phyloP scores from a whole-genome alignment of 2,888 invertebrate genomes.

The Elmis aenea region DNA sequence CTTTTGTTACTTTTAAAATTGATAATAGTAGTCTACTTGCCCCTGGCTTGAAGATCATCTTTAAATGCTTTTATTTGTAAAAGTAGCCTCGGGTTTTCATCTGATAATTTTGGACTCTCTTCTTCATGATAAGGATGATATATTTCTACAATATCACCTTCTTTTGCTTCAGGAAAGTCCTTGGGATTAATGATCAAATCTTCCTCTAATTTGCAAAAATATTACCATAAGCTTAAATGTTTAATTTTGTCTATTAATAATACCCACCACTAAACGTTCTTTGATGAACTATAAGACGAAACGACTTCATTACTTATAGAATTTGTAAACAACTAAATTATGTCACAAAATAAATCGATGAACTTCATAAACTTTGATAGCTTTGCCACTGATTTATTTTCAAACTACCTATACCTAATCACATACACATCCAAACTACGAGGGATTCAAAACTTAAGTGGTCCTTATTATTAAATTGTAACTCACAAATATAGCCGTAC shows the following conservation, averaged over 20 bases:
- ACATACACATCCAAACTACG: no score
- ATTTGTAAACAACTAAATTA: no score
- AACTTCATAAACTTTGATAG: no score
- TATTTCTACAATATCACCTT: slow-evolving; percentile 89
- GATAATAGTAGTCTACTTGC: slow-evolving; percentile 5
- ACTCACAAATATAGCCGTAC: no score
- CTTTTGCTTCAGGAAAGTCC: slow-evolving; percentile 80
- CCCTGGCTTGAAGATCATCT: slow-evolving; percentile 66
- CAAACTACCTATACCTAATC: no score
- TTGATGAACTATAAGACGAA: slow-evolving; percentile 69
- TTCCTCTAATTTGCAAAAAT: no score
- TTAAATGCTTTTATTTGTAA: slow-evolving; percentile 77
- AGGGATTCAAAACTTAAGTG: no score
- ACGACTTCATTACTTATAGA: slow-evolving; percentile 17
- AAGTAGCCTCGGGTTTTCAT: no score
- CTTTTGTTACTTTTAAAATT: not conserved
- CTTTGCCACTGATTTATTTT: no score
- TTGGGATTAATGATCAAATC: slow-evolving; percentile 85
- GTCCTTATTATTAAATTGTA: no score
- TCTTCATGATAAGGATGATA: slow-evolving; percentile 86
- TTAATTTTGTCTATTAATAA: slow-evolving; percentile 4
- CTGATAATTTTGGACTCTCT: slow-evolving; percentile 74
- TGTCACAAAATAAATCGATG: no score
- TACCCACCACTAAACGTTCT: slow-evolving; percentile 57
- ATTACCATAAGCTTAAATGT: slow-evolving; percentile 6